phyloP scores from a whole-genome alignment of 1,140 invertebrate genomes.

The Trichoplusia ni region DNA sequence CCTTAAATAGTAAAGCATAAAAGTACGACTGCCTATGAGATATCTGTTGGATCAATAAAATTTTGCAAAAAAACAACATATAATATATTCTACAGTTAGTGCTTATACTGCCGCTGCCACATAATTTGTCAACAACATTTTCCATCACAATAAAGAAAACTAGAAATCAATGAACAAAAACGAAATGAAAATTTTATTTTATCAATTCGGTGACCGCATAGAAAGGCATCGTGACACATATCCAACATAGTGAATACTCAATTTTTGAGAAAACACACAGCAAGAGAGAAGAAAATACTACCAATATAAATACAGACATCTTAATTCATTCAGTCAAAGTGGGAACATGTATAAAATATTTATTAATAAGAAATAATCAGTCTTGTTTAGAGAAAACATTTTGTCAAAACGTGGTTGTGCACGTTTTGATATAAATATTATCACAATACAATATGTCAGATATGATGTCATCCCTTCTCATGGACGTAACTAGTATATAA shows the following conservation, averaged over 20 bases:
- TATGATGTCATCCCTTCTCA: conserved; percentile 83
- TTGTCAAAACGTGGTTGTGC: conserved; percentile 70
- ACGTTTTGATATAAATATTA: conserved; percentile 76
- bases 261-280: conserved; percentile 73
- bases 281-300: conserved; percentile 67
- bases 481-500: conserved; percentile 82
- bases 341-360: conserved; percentile 80
- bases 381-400: conserved; percentile 82
- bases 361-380: conserved; percentile 83
- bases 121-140: conserved; percentile 78
- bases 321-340: conserved; percentile 80
- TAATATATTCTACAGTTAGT: conserved; percentile 67
- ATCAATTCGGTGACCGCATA: conserved; percentile 73
- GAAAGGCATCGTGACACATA: conserved; percentile 79
- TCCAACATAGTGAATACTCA: conserved; percentile 80
- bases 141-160: conserved; percentile 72
- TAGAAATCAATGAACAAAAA: conserved; percentile 52
- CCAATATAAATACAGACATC: conserved; percentile 78
- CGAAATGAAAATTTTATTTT: conserved; percentile 55
- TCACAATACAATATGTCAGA: conserved; percentile 83
- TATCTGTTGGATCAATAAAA: conserved; percentile 78
- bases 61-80: conserved; percentile 79
- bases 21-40: conserved; percentile 71
- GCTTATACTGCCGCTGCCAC: conserved; percentile 75
- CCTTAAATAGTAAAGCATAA: conserved; percentile 71